A percentile compares a stretch with the other conserved stretches of the same genome.
phyloP scores from a whole-genome alignment of 2,888 invertebrate genomes.

The Orchestes rusci region DNA sequence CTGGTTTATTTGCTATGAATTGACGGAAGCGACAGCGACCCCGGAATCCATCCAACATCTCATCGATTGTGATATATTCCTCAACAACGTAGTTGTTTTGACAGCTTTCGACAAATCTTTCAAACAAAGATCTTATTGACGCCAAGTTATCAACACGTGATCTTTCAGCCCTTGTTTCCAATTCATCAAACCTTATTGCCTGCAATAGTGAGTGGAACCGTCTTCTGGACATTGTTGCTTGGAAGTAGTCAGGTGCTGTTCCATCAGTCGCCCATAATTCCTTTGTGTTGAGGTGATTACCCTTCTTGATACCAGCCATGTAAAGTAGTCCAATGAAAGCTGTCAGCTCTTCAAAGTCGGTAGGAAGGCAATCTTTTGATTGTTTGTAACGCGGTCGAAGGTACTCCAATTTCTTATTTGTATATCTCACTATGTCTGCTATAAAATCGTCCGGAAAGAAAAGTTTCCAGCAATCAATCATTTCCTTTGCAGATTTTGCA shows the following conservation, averaged over 20 bases:
- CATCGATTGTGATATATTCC: constrained; percentile 30
- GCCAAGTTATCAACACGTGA: constrained; percentile 27
- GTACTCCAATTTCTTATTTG: constrained; percentile 1
- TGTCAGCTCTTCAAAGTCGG: not conserved
- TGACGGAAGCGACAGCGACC: constrained; percentile 31
- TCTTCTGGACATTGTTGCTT: constrained; percentile 27
- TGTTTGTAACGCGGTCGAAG: not conserved
- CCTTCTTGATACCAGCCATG: constrained; percentile 29
- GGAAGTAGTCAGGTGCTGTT: constrained; percentile 30
- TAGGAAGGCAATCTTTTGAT: not conserved
- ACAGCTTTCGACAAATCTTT: constrained; percentile 31
- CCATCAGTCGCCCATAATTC: constrained; percentile 30
- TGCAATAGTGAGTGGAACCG: constrained; percentile 27
- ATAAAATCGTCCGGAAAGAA: not conserved
- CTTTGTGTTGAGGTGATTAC: constrained; percentile 23
- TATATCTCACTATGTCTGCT: not conserved
- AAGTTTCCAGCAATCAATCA: not conserved
- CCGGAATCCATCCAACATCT: constrained; percentile 28
- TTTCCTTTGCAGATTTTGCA: not conserved
- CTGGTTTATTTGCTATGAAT: constrained; percentile 34
- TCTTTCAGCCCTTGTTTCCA: constrained; percentile 19
- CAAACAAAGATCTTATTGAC: constrained; percentile 30
- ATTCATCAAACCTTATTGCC: constrained; percentile 29
- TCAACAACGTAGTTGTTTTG: constrained; percentile 25
- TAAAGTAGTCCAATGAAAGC: constrained; percentile 9